Conservation (phyloP, 1,140 invertebrate species). For the Anastrepha obliqua region DNA sequence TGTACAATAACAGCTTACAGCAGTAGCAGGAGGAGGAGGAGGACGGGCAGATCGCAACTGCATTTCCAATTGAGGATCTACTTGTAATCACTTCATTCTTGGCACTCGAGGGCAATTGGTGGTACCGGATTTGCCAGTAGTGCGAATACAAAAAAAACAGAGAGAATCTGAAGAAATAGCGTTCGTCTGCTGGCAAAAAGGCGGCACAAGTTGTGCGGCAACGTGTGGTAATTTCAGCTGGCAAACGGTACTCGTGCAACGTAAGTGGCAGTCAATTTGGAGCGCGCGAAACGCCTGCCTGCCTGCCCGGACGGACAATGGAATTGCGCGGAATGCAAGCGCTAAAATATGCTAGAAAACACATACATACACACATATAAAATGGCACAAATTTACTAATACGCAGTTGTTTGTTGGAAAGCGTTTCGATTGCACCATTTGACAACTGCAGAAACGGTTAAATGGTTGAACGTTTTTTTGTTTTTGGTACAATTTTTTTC, state of each 20-base stretch:
- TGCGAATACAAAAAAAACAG: neutral
- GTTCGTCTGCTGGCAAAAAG: neutral
- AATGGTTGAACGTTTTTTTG: neutral
- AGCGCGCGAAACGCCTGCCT: neutral
- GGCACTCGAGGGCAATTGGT: neutral
- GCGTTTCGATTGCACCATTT: slow-evolving; percentile 31
- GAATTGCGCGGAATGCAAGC: neutral
- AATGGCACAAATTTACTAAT: neutral
- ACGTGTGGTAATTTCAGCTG: slow-evolving; percentile 14
- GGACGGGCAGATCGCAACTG: neutral
- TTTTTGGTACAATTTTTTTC: too few species aligned
- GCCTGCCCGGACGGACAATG: neutral
- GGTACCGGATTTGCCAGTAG: neutral
- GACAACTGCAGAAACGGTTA: slow-evolving; percentile 44
- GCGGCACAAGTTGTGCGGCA: neutral
- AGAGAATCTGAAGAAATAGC: neutral
- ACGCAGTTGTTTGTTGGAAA: neutral
- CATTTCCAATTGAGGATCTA: neutral
- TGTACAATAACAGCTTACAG: neutral
- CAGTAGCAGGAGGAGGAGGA: neutral
- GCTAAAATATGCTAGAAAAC: neutral
- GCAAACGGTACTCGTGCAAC: slow-evolving; percentile 23
- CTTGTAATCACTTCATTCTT: slow-evolving; percentile 45
- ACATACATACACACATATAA: neutral
- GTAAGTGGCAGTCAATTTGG: slow-evolving; percentile 30